Base-by-base conservation (phyloP, 2,113 vertebrate species). In the Amphiprion percula region DNA sequence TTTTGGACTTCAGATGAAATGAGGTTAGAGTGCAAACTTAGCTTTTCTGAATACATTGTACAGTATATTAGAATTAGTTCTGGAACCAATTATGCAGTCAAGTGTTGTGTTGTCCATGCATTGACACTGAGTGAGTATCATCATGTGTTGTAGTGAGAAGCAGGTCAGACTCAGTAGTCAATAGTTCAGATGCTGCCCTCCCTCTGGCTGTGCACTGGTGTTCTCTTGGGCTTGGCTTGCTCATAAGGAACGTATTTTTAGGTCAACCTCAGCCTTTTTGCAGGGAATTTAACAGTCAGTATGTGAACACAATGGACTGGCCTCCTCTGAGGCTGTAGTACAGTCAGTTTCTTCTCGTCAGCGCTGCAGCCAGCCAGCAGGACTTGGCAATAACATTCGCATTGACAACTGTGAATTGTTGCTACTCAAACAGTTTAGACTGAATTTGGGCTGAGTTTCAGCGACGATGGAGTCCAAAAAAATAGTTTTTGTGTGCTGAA, bases 401-500 rank as follows among this genome's bases (percentile, higher is more conserved):
- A 47, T 65, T 55, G 54, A 62, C 80, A 83, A 26, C 47, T 21
- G 21, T 10, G 12, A 59, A 52, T 21, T 17, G 23, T 61, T 28
- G 7, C 65, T 70, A 44, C 30, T 23, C 66, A 65, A 54, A 60
- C 6, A 54, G 11, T 60, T 23, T 23, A 1, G 16, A 59, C 24
- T 64, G 44, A 59, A 37, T 37, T 30, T 58, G 14, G 58, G 23
- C n/a, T 60, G 44, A 52, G 33, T 47, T 53, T 46, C 33, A 9
- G 21, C 4, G 19, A 26, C n/a, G 8, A 39, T 68, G 14, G 47
- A 23, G 21, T 59, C 60, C 61, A 72, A 59, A 58, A 58, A 81
- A 47, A 37, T 9, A 9, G 33, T 37, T 37, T 9, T 37, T 37
- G 9, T 37, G 33, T 37, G 33, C 33, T 37, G 33, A 37, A 37